A percentile compares a stretch with the other conserved stretches of the same genome.
Conservation (phyloP, 2,888 invertebrate species). For the Drosophila infuscata region DNA sequence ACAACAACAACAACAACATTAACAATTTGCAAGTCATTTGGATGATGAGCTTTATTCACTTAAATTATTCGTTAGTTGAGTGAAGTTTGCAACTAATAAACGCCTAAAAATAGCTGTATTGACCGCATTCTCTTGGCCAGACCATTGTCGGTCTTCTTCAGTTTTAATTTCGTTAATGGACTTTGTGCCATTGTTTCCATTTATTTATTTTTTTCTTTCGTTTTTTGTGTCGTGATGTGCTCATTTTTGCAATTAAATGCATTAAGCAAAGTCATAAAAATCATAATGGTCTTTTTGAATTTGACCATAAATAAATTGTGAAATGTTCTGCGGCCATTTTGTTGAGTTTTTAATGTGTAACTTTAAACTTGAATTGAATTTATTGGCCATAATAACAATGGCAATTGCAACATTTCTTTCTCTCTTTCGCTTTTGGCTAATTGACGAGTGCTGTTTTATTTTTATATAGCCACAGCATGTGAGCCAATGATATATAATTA, state of each 20-base stretch:
- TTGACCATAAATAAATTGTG: slow-evolving; percentile 25
- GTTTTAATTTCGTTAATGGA: slow-evolving; percentile 76
- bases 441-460: slow-evolving; percentile 51
- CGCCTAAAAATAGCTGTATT: slow-evolving; percentile 19
- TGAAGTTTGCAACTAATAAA: slow-evolving; percentile 12
- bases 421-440: slow-evolving; percentile 44
- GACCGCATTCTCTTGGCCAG: slow-evolving; percentile 47
- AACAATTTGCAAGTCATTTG: background rate
- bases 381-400: slow-evolving; percentile 16
- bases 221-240: slow-evolving; percentile 9
- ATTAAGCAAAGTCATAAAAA: slow-evolving; percentile 64
- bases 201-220: slow-evolving; percentile 1
- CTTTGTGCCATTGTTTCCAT: slow-evolving; percentile 19
- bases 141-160: slow-evolving; percentile 44
- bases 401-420: slow-evolving; percentile 54
- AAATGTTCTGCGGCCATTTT: slow-evolving; percentile 35
- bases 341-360: slow-evolving; percentile 57
- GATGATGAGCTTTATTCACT: slow-evolving; percentile 4
- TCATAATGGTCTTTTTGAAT: slow-evolving; percentile 43
- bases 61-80: background rate
- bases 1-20: background rate
- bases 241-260: slow-evolving; percentile 65
- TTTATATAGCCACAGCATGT: slow-evolving; percentile 38
- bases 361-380: slow-evolving; percentile 44
- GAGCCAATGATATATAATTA: slow-evolving; percentile 69